These are phyloP conservation scores for Cerceris rybyensis DNA, from an alignment of 2,888 invertebrate species.

Conservation along the genomic window DNA sequence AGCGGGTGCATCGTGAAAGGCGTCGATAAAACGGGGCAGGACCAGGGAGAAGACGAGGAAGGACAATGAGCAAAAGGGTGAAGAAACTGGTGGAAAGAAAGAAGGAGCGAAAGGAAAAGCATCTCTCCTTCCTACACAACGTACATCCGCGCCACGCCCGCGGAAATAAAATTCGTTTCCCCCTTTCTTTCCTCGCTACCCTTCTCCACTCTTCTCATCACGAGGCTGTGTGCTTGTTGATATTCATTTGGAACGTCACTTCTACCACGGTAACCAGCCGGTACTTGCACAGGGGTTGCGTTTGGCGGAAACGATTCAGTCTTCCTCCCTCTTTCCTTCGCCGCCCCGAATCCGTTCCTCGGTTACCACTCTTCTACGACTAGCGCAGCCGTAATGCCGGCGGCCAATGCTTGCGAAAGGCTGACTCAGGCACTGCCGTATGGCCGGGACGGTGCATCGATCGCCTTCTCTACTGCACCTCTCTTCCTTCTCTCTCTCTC, in stretches of 20 bases:
- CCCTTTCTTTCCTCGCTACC: slow-evolving; percentile 7
- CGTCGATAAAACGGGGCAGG: not conserved
- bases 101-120: slow-evolving; percentile 41
- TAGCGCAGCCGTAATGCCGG: slow-evolving; percentile 69
- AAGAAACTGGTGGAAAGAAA: slow-evolving; percentile 7
- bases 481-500: slow-evolving; percentile 40
- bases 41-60: not conserved
- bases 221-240: slow-evolving; percentile 66
- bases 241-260: slow-evolving; percentile 70
- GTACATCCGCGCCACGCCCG: slow-evolving; percentile 66
- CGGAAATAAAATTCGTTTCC: slow-evolving; percentile 65
- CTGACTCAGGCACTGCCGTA: slow-evolving; percentile 70
- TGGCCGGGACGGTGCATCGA: slow-evolving; percentile 72
- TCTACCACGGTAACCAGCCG: slow-evolving; percentile 62
- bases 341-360: slow-evolving; percentile 45
- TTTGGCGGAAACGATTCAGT: slow-evolving; percentile 66
- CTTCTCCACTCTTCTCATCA: slow-evolving; percentile 34
- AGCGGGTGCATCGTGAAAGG: not conserved
- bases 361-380: slow-evolving; percentile 55
- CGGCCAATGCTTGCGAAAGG: slow-evolving; percentile 70
- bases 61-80: slow-evolving; percentile 1
- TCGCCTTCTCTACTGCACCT: slow-evolving; percentile 67
- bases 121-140: slow-evolving; percentile 21
- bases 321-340: slow-evolving; percentile 37
- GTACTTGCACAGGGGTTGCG: slow-evolving; percentile 60